phyloP scores from a whole-genome alignment of 2,797 vertebrate species.

The Dipus sagitta region DNA sequence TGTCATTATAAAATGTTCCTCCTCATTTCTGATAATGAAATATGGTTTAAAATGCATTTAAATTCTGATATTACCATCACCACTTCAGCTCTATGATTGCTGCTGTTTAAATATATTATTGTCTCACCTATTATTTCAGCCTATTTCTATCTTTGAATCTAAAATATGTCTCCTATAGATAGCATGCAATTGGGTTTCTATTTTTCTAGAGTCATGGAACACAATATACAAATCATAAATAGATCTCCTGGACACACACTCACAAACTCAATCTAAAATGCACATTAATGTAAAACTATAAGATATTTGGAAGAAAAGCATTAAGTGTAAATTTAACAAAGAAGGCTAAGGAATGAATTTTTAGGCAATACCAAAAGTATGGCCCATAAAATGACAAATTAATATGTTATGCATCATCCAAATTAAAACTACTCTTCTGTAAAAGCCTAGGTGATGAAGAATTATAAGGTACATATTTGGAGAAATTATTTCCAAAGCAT shows the following conservation, averaged over 20 bases:
- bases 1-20: not conserved
- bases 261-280: not conserved
- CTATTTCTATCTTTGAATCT: not conserved
- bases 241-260: not conserved
- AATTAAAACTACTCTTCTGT: not conserved
- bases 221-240: not conserved
- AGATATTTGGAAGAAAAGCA: not conserved
- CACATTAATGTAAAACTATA: not conserved
- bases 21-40: not conserved
- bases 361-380: conserved; percentile 4
- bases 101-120: not conserved
- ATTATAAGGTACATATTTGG: not conserved
- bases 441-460: not conserved
- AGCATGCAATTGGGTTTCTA: not conserved
- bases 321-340: not conserved
- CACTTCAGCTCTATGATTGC: not conserved
- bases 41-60: not conserved
- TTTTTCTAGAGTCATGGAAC: conserved; percentile 26
- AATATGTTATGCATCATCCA: not conserved
- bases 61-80: not conserved
- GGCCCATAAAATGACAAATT: not conserved
- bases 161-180: not conserved
- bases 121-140: not conserved
- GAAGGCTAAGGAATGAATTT: not conserved
- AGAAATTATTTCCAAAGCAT: not conserved